Conservation (phyloP, 2,113 vertebrate species). For the Podocnemis expansa region DNA sequence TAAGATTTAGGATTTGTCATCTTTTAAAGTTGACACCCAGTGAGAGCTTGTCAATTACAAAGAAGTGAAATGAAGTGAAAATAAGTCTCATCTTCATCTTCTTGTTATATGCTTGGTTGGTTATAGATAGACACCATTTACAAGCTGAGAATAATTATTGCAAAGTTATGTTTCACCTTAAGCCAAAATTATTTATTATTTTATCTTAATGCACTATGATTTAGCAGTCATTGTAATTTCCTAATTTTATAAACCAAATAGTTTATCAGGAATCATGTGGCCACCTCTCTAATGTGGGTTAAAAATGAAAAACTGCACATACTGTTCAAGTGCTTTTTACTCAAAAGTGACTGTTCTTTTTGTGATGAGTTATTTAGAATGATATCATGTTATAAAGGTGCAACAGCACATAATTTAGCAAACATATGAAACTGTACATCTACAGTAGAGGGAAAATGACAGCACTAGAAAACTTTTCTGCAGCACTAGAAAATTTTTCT, state of each 20-base stretch:
- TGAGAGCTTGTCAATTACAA: constrained; percentile 98
- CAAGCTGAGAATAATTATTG: constrained; percentile 93
- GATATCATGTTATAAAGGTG: constrained; percentile 28
- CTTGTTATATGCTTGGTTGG: constrained; percentile 95
- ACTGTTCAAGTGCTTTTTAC: not conserved
- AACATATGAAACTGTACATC: constrained; percentile 12
- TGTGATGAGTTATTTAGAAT: constrained; percentile 9
- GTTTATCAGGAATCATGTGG: not conserved
- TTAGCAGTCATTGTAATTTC: constrained; percentile 46
- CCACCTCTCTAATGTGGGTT: constrained; percentile 5
- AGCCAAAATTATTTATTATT: constrained; percentile 87
- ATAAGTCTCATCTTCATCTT: constrained; percentile 96
- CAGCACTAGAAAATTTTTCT: constrained; percentile 7
- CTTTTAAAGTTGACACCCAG: constrained; percentile 93
- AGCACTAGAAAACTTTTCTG: constrained; percentile 8
- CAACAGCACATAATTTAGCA: constrained; percentile 7
- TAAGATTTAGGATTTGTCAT: constrained; percentile 96
- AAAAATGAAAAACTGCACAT: not conserved
- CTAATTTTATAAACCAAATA: constrained; percentile 29
- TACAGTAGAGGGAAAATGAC: not conserved
- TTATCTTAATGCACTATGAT: constrained; percentile 37
- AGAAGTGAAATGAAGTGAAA: constrained; percentile 97
- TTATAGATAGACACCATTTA: constrained; percentile 92
- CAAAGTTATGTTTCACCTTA: constrained; percentile 86
- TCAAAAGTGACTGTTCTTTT: not conserved